Base-by-base conservation (phyloP, 2,113 vertebrate species). In the Lycaon pictus region DNA sequence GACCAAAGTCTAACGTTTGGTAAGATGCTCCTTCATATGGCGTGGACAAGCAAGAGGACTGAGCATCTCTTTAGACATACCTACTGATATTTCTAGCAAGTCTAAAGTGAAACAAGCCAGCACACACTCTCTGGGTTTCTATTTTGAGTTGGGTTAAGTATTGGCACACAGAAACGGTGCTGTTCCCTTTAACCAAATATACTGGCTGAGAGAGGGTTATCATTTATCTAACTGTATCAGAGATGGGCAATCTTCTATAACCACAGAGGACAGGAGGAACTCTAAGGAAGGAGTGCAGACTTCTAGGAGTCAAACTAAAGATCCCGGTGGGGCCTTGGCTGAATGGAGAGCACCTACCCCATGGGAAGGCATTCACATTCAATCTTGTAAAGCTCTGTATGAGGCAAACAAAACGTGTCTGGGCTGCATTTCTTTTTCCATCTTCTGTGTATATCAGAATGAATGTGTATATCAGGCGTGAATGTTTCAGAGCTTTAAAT, bases 401-500 rank as follows among this genome's bases (percentile, higher is more conserved):
- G 23, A 81, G 29, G 32, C 29, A 27, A 76, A 32, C 5, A 4
- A 22, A 60, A 11, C 51, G 5, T 74, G 25, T 67, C 58, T 51
- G 0, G 23, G 37, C 23, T 19, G 16, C 4, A 4, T 87, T 95
- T 65, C 56, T 92, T 27, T 55, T 43, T 88, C 77, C n/a, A 65
- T n/a, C 71, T 37, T 72, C 2, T 23, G 56, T 8, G 11, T 13
- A 72, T 6, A 25, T 43, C 43, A 55, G 27, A 27, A 48, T 43
- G 43, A 43, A 7, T 43, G 43, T 43, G 43, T 43, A 43, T 43
- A 43, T 43, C 43, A 43, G 43, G 2, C 2, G 1, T 93, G 29
- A 12, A 56, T 77, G 67, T 81, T 83, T 85, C 35, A 60, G 62
- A 80, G 35, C 82, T 95, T 93, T 80, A 92, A 83, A 83, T 90